These are phyloP conservation scores for Perca schrenkii DNA, from an alignment of 2,113 vertebrate species.

Conservation along the genomic window DNA sequence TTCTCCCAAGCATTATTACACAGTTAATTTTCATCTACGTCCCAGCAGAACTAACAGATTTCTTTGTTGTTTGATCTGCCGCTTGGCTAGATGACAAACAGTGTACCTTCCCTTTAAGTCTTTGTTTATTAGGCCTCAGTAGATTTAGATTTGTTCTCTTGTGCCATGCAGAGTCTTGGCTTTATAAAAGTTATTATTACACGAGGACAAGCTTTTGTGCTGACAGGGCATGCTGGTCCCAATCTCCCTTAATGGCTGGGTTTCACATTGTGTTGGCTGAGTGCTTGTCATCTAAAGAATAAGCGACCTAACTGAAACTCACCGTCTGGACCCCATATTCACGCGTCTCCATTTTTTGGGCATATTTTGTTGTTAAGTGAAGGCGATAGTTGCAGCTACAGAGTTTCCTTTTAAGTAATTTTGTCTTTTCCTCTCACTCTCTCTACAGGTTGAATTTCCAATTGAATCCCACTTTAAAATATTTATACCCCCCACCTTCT, in stretches of 20 bases:
- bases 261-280: conserved; percentile 43
- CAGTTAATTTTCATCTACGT: background rate
- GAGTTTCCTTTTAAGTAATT: conserved; percentile 13
- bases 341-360: conserved; percentile 44
- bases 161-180: background rate
- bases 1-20: background rate
- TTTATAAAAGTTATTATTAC: conserved; percentile 41
- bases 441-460: conserved; percentile 92
- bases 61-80: background rate
- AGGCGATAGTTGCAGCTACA: conserved; percentile 10
- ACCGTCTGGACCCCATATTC: conserved; percentile 27
- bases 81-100: too few relatives aligned
- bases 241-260: conserved; percentile 53
- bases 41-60: conserved; percentile 1
- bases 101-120: background rate
- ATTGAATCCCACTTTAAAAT: conserved; percentile 93
- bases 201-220: conserved; percentile 42
- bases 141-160: conserved; percentile 39
- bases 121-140: conserved; percentile 26
- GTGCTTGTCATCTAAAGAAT: conserved; percentile 51
- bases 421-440: conserved; percentile 13
- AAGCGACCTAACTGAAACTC: conserved; percentile 32
- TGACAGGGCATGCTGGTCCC: conserved; percentile 42
- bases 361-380: conserved; percentile 20
- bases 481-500: conserved; percentile 96